A percentile compares a stretch with the other conserved stretches of the same genome.
Conservation (phyloP, 2,797 vertebrate species). For the Salmo trutta region DNA sequence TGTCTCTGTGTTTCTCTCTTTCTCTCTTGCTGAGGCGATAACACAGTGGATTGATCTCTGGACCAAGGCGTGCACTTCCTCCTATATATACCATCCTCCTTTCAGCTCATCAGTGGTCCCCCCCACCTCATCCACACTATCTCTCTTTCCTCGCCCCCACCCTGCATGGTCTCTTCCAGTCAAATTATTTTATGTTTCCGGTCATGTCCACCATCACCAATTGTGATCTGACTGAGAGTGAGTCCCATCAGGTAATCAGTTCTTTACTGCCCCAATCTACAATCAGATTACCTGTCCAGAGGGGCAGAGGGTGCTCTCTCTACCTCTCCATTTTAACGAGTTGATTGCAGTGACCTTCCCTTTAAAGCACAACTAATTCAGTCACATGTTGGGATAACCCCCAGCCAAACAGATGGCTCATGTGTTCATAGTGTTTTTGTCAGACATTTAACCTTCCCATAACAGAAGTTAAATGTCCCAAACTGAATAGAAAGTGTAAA, state of each 20-base stretch:
- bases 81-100: slow-evolving; percentile 71
- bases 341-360: slow-evolving; percentile 54
- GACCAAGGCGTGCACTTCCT: slow-evolving; percentile 14
- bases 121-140: slow-evolving; percentile 10
- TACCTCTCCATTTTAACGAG: slow-evolving; percentile 45
- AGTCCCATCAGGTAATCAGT: slow-evolving; percentile 38
- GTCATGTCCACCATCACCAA: slow-evolving; percentile 53
- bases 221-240: slow-evolving; percentile 39
- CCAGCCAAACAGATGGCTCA: slow-evolving; percentile 54
- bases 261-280: slow-evolving; percentile 61
- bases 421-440: slow-evolving; percentile 51
- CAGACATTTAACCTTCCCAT: slow-evolving; percentile 41
- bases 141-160: slow-evolving; percentile 26
- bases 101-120: slow-evolving; percentile 22
- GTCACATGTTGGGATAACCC: slow-evolving; percentile 41
- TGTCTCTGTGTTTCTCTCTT: slow-evolving; percentile 8
- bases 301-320: slow-evolving; percentile 43
- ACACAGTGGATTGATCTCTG: slow-evolving; percentile 16
- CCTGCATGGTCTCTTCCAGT: slow-evolving; percentile 22
- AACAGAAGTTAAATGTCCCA: slow-evolving; percentile 38
- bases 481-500: slow-evolving; percentile 59
- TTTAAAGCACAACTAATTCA: slow-evolving; percentile 57
- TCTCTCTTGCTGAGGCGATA: slow-evolving; percentile 20
- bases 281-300: slow-evolving; percentile 62
- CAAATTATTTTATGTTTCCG: slow-evolving; percentile 60